Evolutionary conservation across 2,888 invertebrate species (phyloP).

Genomic region (Lithophane ornitopus): DNA sequence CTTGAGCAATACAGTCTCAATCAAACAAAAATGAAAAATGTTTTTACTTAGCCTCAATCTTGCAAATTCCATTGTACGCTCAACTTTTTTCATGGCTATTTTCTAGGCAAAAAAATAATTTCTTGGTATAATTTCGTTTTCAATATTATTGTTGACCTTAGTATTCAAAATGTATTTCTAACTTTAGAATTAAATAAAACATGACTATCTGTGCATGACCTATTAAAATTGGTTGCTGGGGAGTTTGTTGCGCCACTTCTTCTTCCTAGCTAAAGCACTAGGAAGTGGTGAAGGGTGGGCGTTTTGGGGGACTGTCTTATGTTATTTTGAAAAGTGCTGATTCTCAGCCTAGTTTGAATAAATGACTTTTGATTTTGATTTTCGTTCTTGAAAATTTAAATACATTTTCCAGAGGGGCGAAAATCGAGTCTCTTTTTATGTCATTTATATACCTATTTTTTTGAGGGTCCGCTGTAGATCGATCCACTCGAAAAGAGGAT

Average conservation of each 20-base stretch:
- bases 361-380: too few relatives aligned
- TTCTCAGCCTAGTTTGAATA: too few relatives aligned
- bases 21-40: slow-evolving; percentile 5
- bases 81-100: slow-evolving; percentile 18
- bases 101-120: background rate
- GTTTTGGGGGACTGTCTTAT: too few relatives aligned
- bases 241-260: too few relatives aligned
- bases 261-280: too few relatives aligned
- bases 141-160: background rate
- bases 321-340: too few relatives aligned
- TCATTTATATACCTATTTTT: background rate
- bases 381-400: background rate
- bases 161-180: background rate
- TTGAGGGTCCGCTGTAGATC: background rate
- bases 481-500: background rate
- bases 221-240: background rate
- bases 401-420: background rate
- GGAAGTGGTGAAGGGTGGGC: too few relatives aligned
- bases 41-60: slow-evolving; percentile 2
- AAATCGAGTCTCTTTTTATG: background rate
- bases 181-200: background rate
- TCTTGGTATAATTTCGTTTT: slow-evolving; percentile 5
- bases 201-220: background rate
- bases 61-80: slow-evolving; percentile 11
- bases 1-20: background rate